These are phyloP conservation scores for Barnardius zonarius DNA, from an alignment of 2,113 vertebrate genomes.

Conservation along the genomic window DNA sequence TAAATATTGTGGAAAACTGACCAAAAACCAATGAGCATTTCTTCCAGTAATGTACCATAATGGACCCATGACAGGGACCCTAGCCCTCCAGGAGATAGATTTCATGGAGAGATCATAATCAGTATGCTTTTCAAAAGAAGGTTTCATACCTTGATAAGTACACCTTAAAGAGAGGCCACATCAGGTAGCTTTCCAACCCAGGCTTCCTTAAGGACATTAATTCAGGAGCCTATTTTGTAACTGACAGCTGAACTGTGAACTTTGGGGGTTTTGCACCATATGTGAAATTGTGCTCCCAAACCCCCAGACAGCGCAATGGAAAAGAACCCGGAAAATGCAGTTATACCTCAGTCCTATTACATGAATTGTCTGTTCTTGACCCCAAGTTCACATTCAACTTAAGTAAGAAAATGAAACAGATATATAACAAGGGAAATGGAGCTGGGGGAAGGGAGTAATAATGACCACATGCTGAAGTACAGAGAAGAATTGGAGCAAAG, in stretches of 20 bases:
- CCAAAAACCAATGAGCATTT: neutral
- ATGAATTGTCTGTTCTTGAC: conserved; percentile 57
- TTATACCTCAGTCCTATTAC: conserved; percentile 23
- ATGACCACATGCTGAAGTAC: conserved; percentile 30
- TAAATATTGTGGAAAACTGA: neutral
- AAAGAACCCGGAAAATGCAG: conserved; percentile 55
- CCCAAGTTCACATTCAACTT: conserved; percentile 44
- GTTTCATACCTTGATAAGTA: neutral
- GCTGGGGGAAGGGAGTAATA: conserved; percentile 21
- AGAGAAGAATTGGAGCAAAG: conserved; percentile 44
- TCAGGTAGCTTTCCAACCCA: neutral
- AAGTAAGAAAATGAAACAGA: conserved; percentile 61
- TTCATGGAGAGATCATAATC: neutral
- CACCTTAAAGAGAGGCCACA: neutral
- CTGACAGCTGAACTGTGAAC: conserved; percentile 50
- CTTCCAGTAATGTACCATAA: neutral
- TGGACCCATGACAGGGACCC: neutral
- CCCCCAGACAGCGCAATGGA: neutral
- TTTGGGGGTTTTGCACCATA: neutral
- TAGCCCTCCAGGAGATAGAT: neutral
- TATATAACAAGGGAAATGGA: conserved; percentile 33
- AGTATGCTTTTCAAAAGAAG: neutral
- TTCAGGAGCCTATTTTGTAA: neutral
- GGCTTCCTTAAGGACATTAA: conserved; percentile 26
- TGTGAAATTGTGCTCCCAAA: conserved; percentile 16